A percentile compares a stretch with the other conserved stretches of the same genome.
Conservation (phyloP, 2,888 invertebrate species). For the Ephialtes manifestator region DNA sequence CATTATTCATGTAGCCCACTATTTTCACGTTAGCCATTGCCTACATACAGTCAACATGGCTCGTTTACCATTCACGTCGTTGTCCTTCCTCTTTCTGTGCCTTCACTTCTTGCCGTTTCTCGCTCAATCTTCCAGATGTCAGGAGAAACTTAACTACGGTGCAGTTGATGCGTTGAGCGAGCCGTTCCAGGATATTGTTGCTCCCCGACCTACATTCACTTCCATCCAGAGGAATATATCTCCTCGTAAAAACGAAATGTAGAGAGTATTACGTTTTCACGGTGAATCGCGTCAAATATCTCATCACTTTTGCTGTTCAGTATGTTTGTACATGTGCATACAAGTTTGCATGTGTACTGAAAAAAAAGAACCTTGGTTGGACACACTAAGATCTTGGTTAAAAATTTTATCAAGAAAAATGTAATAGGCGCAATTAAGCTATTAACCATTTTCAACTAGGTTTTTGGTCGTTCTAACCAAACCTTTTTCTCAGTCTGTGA, state of each 20-base stretch:
- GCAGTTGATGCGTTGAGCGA: slow-evolving; percentile 13
- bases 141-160: slow-evolving; percentile 13
- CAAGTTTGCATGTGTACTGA: too few species aligned
- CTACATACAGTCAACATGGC: background rate
- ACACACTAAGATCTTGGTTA: too few species aligned
- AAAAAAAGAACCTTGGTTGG: too few species aligned
- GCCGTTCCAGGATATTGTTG: slow-evolving; percentile 17
- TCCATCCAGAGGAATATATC: slow-evolving; percentile 25
- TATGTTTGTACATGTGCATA: background rate
- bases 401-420: too few species aligned
- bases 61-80: background rate
- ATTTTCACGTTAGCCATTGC: background rate
- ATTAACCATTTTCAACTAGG: background rate
- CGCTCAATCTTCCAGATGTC: slow-evolving; percentile 17
- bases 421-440: too few species aligned
- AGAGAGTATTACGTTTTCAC: slow-evolving; percentile 14
- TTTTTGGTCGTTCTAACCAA: background rate
- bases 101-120: background rate
- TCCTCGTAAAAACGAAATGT: slow-evolving; percentile 38
- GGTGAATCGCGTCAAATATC: background rate
- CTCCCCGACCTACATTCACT: slow-evolving; percentile 11
- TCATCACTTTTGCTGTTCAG: background rate
- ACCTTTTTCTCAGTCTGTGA: background rate
- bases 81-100: background rate
- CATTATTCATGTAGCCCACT: background rate